Evolutionary conservation across 2,113 vertebrate genomes (phyloP), one percentile per base, ranked within the genome.

Genomic region (Podarcis muralis): DNA sequence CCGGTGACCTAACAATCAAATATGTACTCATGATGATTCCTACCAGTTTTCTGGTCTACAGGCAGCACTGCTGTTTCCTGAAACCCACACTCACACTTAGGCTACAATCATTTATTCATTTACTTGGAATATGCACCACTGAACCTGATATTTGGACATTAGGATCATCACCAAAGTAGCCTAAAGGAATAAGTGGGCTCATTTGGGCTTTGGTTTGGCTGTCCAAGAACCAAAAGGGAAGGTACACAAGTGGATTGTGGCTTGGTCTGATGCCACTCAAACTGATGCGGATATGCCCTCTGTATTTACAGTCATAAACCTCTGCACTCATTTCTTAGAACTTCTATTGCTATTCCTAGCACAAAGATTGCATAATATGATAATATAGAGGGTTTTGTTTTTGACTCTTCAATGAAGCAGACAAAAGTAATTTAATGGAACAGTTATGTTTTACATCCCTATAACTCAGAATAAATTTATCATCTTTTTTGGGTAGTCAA

Each of bases 321-420:
- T 66, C 32, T 13, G 71, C 4, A 35, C 43, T 76, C 90, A 76
- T 84, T 78, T 53, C 76, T 59, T 1, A 16, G 75, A 91, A 87
- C 81, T 77, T 76, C 91, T 65, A 7, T 69, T 94, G 11, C n/a
- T 43, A 85, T 90, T 83, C 81, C n/a, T 92, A 86, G 88, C 59
- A 62, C 9, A 85, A 81, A n/a, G 2, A 1, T 89, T 84, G 4
- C 3, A 27, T 91, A 30, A 43, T 81, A 4, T 87, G 90, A 71
- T 69, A 84, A 79, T 3, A 35, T 16, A 76, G 18, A 27, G 78
- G 30, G 6, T 20, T n/a, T 23, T 48, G 20, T 3, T 81, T 88
- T 69, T 78, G 43, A n/a, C 30, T 57, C 77, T 37, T 32, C 40
- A 83, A 35, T 88, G 65, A 87, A 90, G 81, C 72, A 92, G 9